Base-by-base conservation (phyloP, 2,888 invertebrate genomes). In the Zygothrica quintamaculata region DNA sequence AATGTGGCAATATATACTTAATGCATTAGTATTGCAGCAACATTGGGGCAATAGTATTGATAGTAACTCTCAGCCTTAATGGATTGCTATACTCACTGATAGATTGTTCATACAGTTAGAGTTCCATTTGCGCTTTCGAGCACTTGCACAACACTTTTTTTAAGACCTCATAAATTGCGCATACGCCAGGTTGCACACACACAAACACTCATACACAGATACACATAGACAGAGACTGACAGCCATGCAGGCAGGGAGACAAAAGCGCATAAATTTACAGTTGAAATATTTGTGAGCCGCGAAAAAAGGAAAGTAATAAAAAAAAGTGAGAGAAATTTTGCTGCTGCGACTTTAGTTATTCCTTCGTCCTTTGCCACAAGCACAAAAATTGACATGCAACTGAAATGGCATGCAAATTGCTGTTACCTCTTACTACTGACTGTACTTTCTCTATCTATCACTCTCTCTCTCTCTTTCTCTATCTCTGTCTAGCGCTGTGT, bases 101-200 rank as follows among this genome's bases (percentile, higher is more conserved):
- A 22, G 44, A 61, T 72, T 69, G 69, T 52, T 73, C 60, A 75
- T 69, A 58, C 47, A 53, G 56, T 34, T 5, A 29, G 5, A 15
- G 53, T 18, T 29, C 50, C 16, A 46, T 53, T 43, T 34, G n/a
- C 52, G 47, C 47, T 11, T 15, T 16, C n/a, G 56, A 44, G 55
- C 77, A 77, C 75, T 74, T 58, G 34, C 29, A 47, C 9, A 66
- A 26, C 56, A 65, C 62, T 84, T 84, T 84, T 79, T 72, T 74
- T 56, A 74, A 65, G 31, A 68, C 61, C 84, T 44, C 80, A 84
- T 75, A 80, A 79, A 84, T 84, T 80, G 80, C 80, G 69, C 77
- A 84, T 84, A 72, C 80, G 79, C 77, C 79, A 60, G 42, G 77
- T 44, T 66, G 68, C 72, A 72, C 81, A 43, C 31, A 9, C 13